phyloP scores from a whole-genome alignment of 1,140 invertebrate species.

The Neuroterus valhalla region DNA sequence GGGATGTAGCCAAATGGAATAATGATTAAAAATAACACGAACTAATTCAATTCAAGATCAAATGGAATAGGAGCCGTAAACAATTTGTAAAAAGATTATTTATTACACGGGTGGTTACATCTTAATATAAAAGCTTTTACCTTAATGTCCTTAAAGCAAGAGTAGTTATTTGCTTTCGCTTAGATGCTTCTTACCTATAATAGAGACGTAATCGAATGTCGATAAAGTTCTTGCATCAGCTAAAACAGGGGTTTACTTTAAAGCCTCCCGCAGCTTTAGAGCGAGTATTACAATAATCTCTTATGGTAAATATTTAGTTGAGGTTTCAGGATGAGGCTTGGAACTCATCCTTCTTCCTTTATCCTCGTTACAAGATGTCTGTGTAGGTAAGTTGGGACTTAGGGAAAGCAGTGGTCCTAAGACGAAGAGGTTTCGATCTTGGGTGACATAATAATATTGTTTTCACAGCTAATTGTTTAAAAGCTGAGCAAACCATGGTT shows the following conservation, averaged over 20 bases:
- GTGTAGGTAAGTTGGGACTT: too few species aligned
- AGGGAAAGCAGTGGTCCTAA: conserved; percentile 38
- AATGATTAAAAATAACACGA: too few species aligned
- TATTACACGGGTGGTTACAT: neutral
- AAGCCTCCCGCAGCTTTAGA: conserved; percentile 36
- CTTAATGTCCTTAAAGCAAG: conserved; percentile 14
- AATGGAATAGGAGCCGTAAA: too few species aligned
- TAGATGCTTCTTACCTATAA: neutral
- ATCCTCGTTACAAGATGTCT: neutral
- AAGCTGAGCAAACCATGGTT: conserved; percentile 63
- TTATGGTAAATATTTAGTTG: conserved; percentile 63
- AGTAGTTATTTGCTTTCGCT: conserved; percentile 24
- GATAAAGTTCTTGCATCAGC: conserved; percentile 42
- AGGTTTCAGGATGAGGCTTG: conserved; percentile 50
- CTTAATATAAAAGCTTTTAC: conserved; percentile 24
- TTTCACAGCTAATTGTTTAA: conserved; percentile 70
- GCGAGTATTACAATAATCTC: conserved; percentile 57
- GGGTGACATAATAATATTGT: conserved; percentile 57
- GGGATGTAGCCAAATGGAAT: too few species aligned
- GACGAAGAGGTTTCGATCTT: conserved; percentile 43
- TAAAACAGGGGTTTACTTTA: conserved; percentile 38
- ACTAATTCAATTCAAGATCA: too few species aligned
- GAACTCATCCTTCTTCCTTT: conserved; percentile 19
- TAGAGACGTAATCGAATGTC: conserved; percentile 28
- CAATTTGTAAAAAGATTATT: neutral